Evolutionary conservation across 1,140 invertebrate species (phyloP).

Genomic region (Wasmannia auropunctata): DNA sequence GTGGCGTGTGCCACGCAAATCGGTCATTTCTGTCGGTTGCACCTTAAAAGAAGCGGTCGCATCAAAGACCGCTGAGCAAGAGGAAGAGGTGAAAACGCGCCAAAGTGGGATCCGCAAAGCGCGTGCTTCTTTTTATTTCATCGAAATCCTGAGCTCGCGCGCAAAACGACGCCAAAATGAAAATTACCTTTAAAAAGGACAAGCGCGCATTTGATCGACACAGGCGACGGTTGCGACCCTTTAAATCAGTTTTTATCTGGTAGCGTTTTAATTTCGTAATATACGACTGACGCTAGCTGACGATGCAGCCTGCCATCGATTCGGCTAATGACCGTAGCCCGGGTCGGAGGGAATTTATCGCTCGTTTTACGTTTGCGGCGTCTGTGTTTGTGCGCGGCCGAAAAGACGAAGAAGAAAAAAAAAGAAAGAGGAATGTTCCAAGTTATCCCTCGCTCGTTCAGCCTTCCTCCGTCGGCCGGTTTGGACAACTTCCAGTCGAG

Average conservation of each 20-base stretch:
- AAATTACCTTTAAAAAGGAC: background rate
- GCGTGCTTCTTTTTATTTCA: slow-evolving; percentile 12
- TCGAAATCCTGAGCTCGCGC: background rate
- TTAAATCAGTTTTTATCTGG: slow-evolving; percentile 70
- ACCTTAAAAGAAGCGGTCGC: slow-evolving; percentile 16
- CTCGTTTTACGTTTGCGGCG: slow-evolving; percentile 42
- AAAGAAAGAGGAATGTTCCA: slow-evolving; percentile 11
- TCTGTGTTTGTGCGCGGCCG: background rate
- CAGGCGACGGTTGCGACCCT: background rate
- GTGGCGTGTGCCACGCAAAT: slow-evolving; percentile 45
- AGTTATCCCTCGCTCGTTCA: slow-evolving; percentile 56
- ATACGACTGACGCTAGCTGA: slow-evolving; percentile 60
- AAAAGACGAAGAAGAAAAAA: slow-evolving; percentile 19
- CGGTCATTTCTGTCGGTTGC: slow-evolving; percentile 52
- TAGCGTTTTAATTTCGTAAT: slow-evolving; percentile 70
- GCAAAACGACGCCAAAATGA: background rate
- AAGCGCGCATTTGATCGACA: background rate
- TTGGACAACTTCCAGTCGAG: slow-evolving; percentile 70
- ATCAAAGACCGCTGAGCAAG: background rate
- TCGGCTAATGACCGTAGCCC: slow-evolving; percentile 66
- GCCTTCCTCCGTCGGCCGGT: slow-evolving; percentile 35
- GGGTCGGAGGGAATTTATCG: slow-evolving; percentile 69
- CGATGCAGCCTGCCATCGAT: slow-evolving; percentile 54
- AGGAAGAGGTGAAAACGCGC: slow-evolving; percentile 10
- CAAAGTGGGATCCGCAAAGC: background rate